Evolutionary conservation across 2,113 vertebrate genomes (phyloP).

Genomic region (Phylloscopus trochiloides): DNA sequence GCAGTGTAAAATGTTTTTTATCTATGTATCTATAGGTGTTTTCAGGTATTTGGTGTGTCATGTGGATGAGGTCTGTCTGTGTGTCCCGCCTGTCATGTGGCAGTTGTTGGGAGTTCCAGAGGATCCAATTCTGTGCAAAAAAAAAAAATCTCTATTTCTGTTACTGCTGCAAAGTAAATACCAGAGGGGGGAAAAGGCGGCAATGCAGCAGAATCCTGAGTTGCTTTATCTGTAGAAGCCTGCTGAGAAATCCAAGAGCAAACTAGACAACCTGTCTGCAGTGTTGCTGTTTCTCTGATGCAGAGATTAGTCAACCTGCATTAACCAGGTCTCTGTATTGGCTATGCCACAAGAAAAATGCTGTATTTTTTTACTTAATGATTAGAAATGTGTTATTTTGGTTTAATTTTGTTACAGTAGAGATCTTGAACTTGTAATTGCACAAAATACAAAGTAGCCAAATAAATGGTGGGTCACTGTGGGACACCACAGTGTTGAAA

Average conservation of each 20-base stretch:
- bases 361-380: neutral
- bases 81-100: neutral
- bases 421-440: neutral
- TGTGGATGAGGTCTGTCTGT: neutral
- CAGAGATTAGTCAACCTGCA: neutral
- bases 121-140: neutral
- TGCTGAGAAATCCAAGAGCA: neutral
- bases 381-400: neutral
- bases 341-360: neutral
- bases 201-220: neutral
- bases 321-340: neutral
- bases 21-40: neutral
- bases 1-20: neutral
- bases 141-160: neutral
- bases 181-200: fast-evolving
- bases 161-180: neutral
- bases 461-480: neutral
- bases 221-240: neutral
- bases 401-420: neutral
- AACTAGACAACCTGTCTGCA: neutral
- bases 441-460: neutral
- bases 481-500: neutral
- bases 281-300: neutral
- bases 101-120: neutral
- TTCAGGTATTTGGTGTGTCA: neutral